Conservation (phyloP, 2,888 invertebrate genomes). For the Calameuta filiformis region DNA sequence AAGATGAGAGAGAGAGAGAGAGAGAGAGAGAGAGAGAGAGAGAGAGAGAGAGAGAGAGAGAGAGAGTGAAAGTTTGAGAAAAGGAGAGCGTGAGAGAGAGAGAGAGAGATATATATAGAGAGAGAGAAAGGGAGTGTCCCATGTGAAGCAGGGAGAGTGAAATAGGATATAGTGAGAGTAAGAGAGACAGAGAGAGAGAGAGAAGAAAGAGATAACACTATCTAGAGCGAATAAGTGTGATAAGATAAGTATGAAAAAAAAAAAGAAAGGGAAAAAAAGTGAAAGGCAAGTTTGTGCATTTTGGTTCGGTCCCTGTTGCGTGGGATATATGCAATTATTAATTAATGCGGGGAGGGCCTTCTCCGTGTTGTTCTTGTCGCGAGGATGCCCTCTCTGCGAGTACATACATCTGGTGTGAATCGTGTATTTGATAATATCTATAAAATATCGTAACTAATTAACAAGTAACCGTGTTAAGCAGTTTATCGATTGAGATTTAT, state of each 20-base stretch:
- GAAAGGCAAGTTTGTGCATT: too few species aligned
- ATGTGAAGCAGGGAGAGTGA: not conserved
- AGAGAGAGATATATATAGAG: slow-evolving; percentile 7
- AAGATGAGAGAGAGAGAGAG: slow-evolving; percentile 26
- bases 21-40: slow-evolving; percentile 7
- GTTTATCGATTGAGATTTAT: too few species aligned
- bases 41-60: slow-evolving; percentile 17
- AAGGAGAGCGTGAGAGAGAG: slow-evolving; percentile 21
- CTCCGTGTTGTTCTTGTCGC: not conserved
- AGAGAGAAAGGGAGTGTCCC: slow-evolving; percentile 23
- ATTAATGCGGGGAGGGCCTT: too few species aligned
- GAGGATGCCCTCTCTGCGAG: not conserved
- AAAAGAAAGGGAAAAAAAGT: too few species aligned
- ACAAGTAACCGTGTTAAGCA: not conserved
- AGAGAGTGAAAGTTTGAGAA: slow-evolving; percentile 15
- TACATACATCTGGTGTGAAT: slow-evolving; percentile 13
- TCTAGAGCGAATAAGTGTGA: too few species aligned
- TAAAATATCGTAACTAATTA: not conserved
- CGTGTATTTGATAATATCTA: slow-evolving; percentile 20
- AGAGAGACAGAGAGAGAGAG: slow-evolving; percentile 7
- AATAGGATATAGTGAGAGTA: not conserved
- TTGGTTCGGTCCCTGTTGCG: not conserved
- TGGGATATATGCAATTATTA: not conserved
- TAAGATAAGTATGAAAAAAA: too few species aligned
- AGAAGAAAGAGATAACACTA: not conserved